Evolutionary conservation across 53 echinoderm and acorn worm genomes (phyloP).

Genomic region (Echinometra lucunter): DNA sequence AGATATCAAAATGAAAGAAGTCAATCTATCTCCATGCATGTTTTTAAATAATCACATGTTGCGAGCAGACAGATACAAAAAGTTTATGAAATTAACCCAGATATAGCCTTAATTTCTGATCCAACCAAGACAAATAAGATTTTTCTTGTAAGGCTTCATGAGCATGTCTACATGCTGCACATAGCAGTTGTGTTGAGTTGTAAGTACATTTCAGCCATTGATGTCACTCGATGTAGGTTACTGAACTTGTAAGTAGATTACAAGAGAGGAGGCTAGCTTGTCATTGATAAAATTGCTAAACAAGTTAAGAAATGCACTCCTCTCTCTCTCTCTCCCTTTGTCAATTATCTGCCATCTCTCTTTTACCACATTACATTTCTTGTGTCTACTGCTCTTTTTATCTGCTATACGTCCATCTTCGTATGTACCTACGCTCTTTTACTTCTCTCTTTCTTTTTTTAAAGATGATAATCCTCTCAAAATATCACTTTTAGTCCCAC

Average conservation of each 20-base stretch:
- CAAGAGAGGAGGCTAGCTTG: neutral
- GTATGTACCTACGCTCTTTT: neutral
- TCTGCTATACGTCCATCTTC: neutral
- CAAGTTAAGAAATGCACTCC: conserved; percentile 12
- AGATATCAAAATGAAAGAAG: neutral
- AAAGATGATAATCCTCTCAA: neutral
- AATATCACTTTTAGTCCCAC: neutral
- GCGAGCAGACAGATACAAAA: neutral
- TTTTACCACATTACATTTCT: neutral
- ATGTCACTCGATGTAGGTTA: conserved; percentile 5
- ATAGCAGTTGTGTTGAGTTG: neutral
- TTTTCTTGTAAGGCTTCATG: neutral
- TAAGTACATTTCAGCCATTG: conserved; percentile 4
- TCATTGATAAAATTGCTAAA: conserved; percentile 42
- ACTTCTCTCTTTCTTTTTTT: neutral
- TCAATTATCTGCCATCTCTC: neutral
- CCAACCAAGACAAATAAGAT: neutral
- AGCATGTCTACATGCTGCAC: neutral
- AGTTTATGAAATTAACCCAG: neutral
- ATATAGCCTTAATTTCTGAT: neutral
- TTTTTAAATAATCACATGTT: neutral
- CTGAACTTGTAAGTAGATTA: conserved; percentile 56
- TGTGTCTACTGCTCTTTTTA: neutral
- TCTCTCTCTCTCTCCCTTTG: too few species aligned
- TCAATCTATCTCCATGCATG: neutral